These are phyloP conservation scores for Hoplias malabaricus DNA, from an alignment of 2,113 vertebrate species.

Conservation along the genomic window DNA sequence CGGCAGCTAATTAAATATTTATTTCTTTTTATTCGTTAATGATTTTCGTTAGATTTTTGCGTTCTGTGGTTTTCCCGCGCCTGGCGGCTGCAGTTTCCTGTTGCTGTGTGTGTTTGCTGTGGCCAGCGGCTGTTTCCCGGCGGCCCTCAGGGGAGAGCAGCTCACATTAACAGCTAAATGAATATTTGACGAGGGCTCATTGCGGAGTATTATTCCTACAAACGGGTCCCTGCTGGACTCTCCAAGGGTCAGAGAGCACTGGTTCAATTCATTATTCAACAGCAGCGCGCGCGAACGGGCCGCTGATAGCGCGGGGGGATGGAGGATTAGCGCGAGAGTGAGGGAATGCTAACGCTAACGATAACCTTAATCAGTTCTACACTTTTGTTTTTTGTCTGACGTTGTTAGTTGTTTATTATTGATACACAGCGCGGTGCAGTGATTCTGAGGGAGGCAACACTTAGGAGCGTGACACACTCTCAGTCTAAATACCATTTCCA, in stretches of 20 bases:
- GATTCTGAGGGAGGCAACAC: too few relatives aligned
- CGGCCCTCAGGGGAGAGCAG: constrained; percentile 84
- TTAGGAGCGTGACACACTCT: too few relatives aligned
- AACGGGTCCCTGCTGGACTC: constrained; percentile 89
- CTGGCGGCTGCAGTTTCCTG: neutral
- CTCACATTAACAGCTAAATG: constrained; percentile 98
- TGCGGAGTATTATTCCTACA: constrained; percentile 91
- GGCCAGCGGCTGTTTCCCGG: constrained; percentile 86
- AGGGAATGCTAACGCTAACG: too few relatives aligned
- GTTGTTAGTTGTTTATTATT: too few relatives aligned
- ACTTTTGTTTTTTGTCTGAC: too few relatives aligned
- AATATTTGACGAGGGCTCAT: constrained; percentile 99
- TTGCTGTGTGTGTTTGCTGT: constrained; percentile 70
- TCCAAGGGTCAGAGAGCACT: constrained; percentile 89
- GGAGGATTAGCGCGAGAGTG: constrained; percentile 5
- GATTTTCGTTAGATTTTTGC: too few relatives aligned
- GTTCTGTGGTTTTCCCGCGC: neutral
- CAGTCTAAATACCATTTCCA: too few relatives aligned
- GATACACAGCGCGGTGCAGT: too few relatives aligned
- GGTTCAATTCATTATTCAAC: constrained; percentile 96
- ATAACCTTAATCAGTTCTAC: too few relatives aligned
- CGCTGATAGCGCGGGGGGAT: constrained; percentile 71
- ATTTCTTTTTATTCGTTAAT: too few relatives aligned
- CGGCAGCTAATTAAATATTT: too few relatives aligned
- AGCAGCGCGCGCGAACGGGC: constrained; percentile 85